These are phyloP conservation scores for Drosophila nikananu DNA, from an alignment of 1,140 invertebrate genomes.

Conservation along the genomic window DNA sequence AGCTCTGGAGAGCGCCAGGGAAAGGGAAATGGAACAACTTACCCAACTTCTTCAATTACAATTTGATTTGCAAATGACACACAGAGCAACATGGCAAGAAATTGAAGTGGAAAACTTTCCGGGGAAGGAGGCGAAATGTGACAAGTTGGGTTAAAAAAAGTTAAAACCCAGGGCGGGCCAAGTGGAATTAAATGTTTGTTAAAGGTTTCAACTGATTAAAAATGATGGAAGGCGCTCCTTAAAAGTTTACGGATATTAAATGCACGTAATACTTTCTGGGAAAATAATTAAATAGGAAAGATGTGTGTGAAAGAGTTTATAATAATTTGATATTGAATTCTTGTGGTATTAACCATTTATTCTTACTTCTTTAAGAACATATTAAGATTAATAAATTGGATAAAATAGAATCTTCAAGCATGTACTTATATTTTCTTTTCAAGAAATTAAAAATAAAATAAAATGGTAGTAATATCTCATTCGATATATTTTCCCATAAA, in stretches of 20 bases:
- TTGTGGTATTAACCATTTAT: too few species aligned
- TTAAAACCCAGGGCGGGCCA: conserved; percentile 25
- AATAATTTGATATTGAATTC: not conserved
- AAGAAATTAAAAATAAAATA: too few species aligned
- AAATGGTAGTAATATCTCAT: too few species aligned
- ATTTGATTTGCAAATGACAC: conserved; percentile 79
- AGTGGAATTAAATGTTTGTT: conserved; percentile 53
- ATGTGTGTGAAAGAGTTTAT: rapidly evolving
- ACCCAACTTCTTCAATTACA: conserved; percentile 74
- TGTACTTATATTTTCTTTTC: too few species aligned
- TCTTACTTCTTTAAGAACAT: too few species aligned
- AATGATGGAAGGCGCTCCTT: conserved; percentile 19
- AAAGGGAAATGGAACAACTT: conserved; percentile 24
- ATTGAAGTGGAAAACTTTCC: conserved; percentile 62
- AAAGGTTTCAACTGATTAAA: conserved; percentile 51
- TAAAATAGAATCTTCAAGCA: too few species aligned
- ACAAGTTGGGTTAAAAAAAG: conserved; percentile 38
- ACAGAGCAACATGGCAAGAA: conserved; percentile 61
- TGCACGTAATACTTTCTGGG: not conserved
- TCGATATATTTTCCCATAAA: not conserved
- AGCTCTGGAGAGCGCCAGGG: not conserved
- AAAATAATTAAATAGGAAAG: not conserved
- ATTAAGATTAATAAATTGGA: too few species aligned
- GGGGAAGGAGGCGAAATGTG: conserved; percentile 27
- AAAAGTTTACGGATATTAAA: conserved; percentile 12